Evolutionary conservation across 1,140 invertebrate genomes (phyloP).

Genomic region (Diorhabda sublineata): DNA sequence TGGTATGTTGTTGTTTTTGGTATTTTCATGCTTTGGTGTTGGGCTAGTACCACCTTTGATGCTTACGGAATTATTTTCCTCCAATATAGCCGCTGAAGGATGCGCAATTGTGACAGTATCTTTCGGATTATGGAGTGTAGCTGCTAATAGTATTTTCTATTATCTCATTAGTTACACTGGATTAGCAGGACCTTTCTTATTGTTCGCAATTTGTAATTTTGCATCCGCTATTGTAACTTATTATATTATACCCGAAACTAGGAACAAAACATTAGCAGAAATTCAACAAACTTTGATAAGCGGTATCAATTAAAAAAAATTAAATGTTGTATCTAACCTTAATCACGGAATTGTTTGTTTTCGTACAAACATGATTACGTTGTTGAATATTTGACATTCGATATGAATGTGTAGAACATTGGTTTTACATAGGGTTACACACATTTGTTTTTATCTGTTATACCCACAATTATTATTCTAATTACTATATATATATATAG

Average conservation of each 20-base stretch:
- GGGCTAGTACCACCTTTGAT: conserved; percentile 68
- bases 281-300: conserved; percentile 56
- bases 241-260: conserved; percentile 74
- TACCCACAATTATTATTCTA: no score
- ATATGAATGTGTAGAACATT: no score
- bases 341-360: no score
- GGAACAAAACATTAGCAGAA: conserved; percentile 68
- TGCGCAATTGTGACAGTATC: conserved; percentile 65
- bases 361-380: no score
- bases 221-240: conserved; percentile 61
- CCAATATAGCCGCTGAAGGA: conserved; percentile 64
- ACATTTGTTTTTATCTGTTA: no score
- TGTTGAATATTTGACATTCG: no score
- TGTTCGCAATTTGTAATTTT: conserved; percentile 67
- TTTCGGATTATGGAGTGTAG: conserved; percentile 67
- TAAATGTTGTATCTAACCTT: no score
- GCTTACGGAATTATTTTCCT: conserved; percentile 70
- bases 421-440: no score
- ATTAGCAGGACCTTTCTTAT: conserved; percentile 67
- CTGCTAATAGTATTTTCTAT: conserved; percentile 71
- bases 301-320: background rate
- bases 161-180: conserved; percentile 57
- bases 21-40: conserved; percentile 66
- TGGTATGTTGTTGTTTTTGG: conserved; percentile 64
- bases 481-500: no score